Percentiles rank a stretch among this genome's conserved stretches.
These are phyloP conservation scores for Oryctolagus cuniculus DNA, from an alignment of 2,113 vertebrate genomes.

Conservation along the genomic window DNA sequence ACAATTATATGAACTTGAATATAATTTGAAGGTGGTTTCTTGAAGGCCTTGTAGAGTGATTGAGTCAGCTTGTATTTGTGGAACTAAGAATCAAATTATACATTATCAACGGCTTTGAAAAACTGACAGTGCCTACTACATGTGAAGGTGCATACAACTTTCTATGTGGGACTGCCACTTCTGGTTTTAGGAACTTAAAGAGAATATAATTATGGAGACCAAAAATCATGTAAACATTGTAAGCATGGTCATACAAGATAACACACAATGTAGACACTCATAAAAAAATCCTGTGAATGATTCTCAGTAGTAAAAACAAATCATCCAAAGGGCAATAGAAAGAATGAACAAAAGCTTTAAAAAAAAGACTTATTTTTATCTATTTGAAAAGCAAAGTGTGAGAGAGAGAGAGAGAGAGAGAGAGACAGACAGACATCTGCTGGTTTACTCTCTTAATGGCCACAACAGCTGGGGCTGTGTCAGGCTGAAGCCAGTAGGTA, in stretches of 20 bases:
- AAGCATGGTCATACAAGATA: neutral
- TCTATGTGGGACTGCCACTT: neutral
- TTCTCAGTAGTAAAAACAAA: neutral
- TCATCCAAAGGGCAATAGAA: neutral
- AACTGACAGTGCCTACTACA: neutral
- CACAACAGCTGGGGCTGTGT: too few relatives aligned
- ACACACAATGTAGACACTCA: neutral
- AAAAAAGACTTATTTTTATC: too few relatives aligned
- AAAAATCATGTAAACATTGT: neutral
- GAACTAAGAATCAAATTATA: neutral
- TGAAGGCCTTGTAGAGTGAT: neutral
- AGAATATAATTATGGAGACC: neutral
- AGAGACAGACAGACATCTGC: too few relatives aligned
- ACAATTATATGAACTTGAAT: neutral
- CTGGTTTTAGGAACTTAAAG: neutral
- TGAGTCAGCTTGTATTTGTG: neutral
- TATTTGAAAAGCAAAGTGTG: too few relatives aligned
- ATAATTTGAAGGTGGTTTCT: neutral
- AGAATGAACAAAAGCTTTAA: too few relatives aligned
- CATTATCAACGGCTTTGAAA: neutral
- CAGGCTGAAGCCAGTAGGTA: too few relatives aligned
- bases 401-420: too few relatives aligned
- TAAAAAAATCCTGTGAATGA: neutral
- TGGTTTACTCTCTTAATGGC: too few relatives aligned
- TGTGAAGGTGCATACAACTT: neutral